Evolutionary conservation across 2,888 invertebrate species (phyloP), one percentile per base, ranked within the genome.

Genomic region (Pseudococcus viburni): DNA sequence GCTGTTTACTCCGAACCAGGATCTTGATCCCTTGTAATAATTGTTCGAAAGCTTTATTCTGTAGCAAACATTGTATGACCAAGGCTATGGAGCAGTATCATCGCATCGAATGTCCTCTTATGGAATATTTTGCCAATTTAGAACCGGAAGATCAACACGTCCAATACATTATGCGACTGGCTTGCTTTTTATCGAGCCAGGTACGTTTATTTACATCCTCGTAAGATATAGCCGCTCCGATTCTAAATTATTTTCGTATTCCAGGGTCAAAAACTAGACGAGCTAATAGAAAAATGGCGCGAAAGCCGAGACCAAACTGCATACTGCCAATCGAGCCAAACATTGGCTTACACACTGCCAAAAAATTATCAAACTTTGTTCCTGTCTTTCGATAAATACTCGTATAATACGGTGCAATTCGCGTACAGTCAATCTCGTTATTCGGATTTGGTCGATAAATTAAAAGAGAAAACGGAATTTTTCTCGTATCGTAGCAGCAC

Each of bases 1-100:
- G 68, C 73, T 88, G 88, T 39, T 68, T 85, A 46, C 19, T 68
- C 11, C 84, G 88, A 15, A 88, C 84, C 0, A 39, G 84, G 12
- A 59, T 88, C 22, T 51, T 88, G 11, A 88, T 88, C 42, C 88
- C 88, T 15, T 88, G 88, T 46, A 39, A 48, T 46, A 80, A 85
- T 12, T 88, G 88, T 68, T 88, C 88, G 26, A 84, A 73, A 73
- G 88, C 88, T 64, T 46, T 88, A 88, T 88, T 88, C 46, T 88
- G 88, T 68, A 85, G 88, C 17, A 84, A 88, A n/a, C 42, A 88
- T 33, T 88, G 88, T 68, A n/a, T 88, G 48, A 22, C 46, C 19
- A 88, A 84, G 11, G 88, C 88, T 26, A 68, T 64, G 46, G 68
- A 88, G 12, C 88, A 46, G 17, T 88, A 88, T 88, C 88, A 88